phyloP scores from a whole-genome alignment of 2,888 invertebrate species.

The Nezara viridula region DNA sequence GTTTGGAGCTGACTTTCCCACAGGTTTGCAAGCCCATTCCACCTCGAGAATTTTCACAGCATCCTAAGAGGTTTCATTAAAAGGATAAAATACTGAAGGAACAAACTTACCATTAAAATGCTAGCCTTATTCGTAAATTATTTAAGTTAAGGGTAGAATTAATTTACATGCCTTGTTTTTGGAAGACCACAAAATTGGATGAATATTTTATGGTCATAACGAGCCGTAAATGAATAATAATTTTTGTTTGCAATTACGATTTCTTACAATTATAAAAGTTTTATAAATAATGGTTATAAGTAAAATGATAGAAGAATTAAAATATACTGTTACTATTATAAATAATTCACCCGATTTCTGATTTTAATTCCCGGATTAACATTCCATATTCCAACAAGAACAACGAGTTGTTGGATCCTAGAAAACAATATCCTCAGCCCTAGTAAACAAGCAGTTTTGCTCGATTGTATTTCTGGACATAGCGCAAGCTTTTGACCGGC shows the following conservation, averaged over 20 bases:
- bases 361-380: no score
- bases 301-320: no score
- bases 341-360: no score
- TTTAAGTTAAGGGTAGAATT: slow-evolving; percentile 4
- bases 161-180: not conserved
- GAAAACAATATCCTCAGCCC: no score
- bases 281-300: not conserved
- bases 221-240: not conserved
- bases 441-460: no score
- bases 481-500: no score
- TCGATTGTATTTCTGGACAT: no score
- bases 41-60: not conserved
- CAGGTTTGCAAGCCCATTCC: not conserved
- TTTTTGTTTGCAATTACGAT: not conserved
- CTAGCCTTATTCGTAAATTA: not conserved
- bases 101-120: not conserved
- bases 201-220: not conserved
- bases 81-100: not conserved
- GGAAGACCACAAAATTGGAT: not conserved
- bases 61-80: slow-evolving; percentile 20
- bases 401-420: no score
- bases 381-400: no score
- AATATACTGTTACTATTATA: no score
- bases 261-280: not conserved
- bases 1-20: not conserved